phyloP scores from a whole-genome alignment of 2,113 vertebrate genomes.

The Campylorhamphus procurvoides region DNA sequence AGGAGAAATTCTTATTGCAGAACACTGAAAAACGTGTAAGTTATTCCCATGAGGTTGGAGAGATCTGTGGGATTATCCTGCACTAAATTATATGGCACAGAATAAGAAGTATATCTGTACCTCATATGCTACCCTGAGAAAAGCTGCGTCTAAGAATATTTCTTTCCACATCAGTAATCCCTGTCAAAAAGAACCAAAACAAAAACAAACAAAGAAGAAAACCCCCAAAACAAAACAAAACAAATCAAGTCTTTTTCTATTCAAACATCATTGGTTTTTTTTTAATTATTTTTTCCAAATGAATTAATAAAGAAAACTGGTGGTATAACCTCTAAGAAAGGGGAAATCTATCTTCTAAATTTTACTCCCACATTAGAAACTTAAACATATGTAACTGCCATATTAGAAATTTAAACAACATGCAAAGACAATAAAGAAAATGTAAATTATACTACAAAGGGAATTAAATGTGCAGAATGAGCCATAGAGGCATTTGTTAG shows the following conservation, averaged over 20 bases:
- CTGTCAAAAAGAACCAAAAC: neutral
- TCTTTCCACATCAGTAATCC: neutral
- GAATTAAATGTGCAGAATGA: constrained; percentile 37
- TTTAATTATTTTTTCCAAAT: constrained; percentile 18
- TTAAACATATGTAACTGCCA: neutral
- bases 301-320: constrained; percentile 20
- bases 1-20: neutral
- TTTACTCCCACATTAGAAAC: constrained; percentile 12
- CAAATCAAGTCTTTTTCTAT: neutral
- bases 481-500: neutral
- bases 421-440: constrained; percentile 45
- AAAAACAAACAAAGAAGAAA: neutral
- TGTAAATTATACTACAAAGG: constrained; percentile 27
- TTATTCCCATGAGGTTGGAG: neutral
- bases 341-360: neutral
- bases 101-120: neutral
- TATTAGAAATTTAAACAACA: constrained; percentile 16
- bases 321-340: constrained; percentile 11
- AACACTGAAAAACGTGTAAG: neutral
- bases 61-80: neutral
- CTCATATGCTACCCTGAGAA: neutral
- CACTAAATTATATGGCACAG: neutral
- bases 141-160: neutral
- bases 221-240: neutral
- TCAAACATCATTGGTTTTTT: constrained; percentile 14